A percentile compares a stretch with the other conserved stretches of the same genome.
Conservation (phyloP, 2,797 vertebrate genomes). For the Ctenopoma kingsleyae region DNA sequence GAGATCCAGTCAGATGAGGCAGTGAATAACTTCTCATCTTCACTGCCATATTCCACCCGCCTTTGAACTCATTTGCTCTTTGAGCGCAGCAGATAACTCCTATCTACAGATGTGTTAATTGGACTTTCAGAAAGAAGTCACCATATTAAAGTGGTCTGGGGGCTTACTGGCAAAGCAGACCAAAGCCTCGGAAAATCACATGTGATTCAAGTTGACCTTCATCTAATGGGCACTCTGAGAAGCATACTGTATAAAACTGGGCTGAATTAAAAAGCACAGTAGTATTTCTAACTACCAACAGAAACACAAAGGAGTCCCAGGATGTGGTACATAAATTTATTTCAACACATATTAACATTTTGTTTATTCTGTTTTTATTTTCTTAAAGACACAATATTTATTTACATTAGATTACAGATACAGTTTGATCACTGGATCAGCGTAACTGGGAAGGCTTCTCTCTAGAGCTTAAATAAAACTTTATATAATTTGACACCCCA, state of each 20-base stretch:
- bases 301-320: conserved; percentile 48
- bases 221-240: conserved; percentile 53
- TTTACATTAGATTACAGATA: conserved; percentile 63
- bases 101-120: conserved; percentile 79
- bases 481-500: conserved; percentile 36
- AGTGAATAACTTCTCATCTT: conserved; percentile 43
- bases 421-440: conserved; percentile 41
- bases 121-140: conserved; percentile 64
- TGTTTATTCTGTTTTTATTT: conserved; percentile 44
- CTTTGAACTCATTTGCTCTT: conserved; percentile 65
- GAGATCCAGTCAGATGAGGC: conserved; percentile 14
- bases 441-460: conserved; percentile 57
- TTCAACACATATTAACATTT: conserved; percentile 79
- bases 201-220: conserved; percentile 74
- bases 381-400: conserved; percentile 73
- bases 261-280: conserved; percentile 38
- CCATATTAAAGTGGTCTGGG: conserved; percentile 66
- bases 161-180: conserved; percentile 51
- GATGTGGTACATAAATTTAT: conserved; percentile 77
- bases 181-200: conserved; percentile 69
- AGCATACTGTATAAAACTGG: conserved; percentile 32
- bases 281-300: conserved; percentile 32
- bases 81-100: conserved; percentile 63
- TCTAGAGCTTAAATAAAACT: conserved; percentile 43
- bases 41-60: conserved; percentile 32